phyloP scores from a whole-genome alignment of 2,797 vertebrate species.

The Callimico goeldii region DNA sequence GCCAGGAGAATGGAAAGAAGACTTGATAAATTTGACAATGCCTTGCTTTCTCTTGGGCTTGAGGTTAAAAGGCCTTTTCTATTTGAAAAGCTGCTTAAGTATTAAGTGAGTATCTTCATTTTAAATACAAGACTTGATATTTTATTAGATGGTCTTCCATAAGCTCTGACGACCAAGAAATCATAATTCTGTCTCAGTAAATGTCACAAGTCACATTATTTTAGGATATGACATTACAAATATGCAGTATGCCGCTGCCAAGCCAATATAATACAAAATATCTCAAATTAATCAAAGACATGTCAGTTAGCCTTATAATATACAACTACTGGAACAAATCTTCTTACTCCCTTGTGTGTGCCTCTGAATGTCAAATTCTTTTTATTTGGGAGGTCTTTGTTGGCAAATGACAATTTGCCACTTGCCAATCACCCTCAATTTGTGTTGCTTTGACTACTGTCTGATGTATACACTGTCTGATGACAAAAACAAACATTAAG shows the following conservation, averaged over 20 bases:
- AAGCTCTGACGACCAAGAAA: slow-evolving; percentile 19
- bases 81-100: neutral
- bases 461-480: neutral
- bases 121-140: neutral
- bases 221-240: slow-evolving; percentile 14
- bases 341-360: neutral
- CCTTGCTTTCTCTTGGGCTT: neutral
- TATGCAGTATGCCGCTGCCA: neutral
- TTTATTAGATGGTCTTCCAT: slow-evolving; percentile 42
- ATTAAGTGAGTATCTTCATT: neutral
- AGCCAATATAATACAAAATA: slow-evolving; percentile 15
- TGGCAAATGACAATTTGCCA: slow-evolving; percentile 10
- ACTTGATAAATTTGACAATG: neutral
- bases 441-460: neutral
- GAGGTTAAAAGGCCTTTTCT: slow-evolving; percentile 16
- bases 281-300: slow-evolving; percentile 28
- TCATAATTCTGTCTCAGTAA: slow-evolving; percentile 46
- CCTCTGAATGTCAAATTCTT: neutral
- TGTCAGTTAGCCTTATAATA: neutral
- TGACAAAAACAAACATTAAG: slow-evolving; percentile 13
- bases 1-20: neutral
- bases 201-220: neutral
- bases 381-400: slow-evolving; percentile 5
- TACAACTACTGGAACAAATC: neutral
- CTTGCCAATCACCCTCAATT: neutral